Conservation (phyloP, 2,888 invertebrate species). For the Morpho achilles region DNA sequence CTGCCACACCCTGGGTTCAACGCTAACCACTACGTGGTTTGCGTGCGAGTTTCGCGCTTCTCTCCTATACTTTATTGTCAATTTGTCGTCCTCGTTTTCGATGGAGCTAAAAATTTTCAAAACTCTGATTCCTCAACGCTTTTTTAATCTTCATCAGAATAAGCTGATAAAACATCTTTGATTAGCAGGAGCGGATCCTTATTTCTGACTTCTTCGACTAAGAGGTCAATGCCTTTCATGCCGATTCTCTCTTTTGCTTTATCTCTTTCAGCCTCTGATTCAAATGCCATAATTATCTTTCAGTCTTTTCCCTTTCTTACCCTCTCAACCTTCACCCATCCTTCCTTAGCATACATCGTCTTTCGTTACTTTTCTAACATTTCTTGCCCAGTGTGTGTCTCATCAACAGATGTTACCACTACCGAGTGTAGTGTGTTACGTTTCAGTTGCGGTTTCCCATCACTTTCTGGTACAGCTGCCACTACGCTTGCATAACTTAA, state of each 20-base stretch:
- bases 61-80: no score
- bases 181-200: slow-evolving; percentile 18
- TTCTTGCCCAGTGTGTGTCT: slow-evolving; percentile 7
- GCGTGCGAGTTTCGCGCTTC: no score
- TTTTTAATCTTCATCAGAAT: slow-evolving; percentile 6
- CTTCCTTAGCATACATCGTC: slow-evolving; percentile 14
- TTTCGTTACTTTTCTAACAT: slow-evolving; percentile 12
- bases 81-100: no score
- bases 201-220: no score
- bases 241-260: background rate
- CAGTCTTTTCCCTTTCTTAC: slow-evolving; percentile 7
- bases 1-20: no score
- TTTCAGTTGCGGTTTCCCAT: no score
- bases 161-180: slow-evolving; percentile 5
- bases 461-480: no score
- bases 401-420: no score
- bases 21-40: no score
- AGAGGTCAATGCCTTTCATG: background rate
- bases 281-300: background rate
- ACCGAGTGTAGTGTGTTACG: no score
- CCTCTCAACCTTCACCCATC: slow-evolving; percentile 9
- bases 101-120: background rate
- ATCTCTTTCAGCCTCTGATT: background rate
- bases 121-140: slow-evolving; percentile 18
- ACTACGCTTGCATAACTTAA: no score